Percentiles rank a stretch among this genome's conserved stretches.
Evolutionary conservation across 1,140 invertebrate species (phyloP).

Genomic region (Pogonus chalceus): DNA sequence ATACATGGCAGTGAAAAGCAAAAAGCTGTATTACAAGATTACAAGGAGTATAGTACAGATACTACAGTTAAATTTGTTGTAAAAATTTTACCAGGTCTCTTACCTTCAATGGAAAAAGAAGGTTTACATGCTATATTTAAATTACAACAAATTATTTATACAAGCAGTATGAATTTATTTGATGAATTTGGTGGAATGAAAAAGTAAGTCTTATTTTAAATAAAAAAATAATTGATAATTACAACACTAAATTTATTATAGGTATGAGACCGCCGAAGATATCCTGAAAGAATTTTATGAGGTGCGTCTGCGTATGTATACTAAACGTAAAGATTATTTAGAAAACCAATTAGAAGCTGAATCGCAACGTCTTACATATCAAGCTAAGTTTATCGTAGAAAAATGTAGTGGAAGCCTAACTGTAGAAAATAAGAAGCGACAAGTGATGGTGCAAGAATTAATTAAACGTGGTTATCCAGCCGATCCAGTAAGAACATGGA

Average conservation of each 20-base stretch:
- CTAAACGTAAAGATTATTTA: slow-evolving; percentile 77
- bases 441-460: slow-evolving; percentile 79
- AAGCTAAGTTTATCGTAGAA: slow-evolving; percentile 88
- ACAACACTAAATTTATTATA: slow-evolving; percentile 19
- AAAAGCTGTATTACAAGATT: slow-evolving; percentile 59
- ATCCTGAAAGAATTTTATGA: slow-evolving; percentile 78
- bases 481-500: slow-evolving; percentile 93
- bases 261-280: slow-evolving; percentile 58
- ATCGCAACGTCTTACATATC: slow-evolving; percentile 73
- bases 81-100: slow-evolving; percentile 64
- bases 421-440: slow-evolving; percentile 88
- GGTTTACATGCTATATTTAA: slow-evolving; percentile 92
- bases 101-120: slow-evolving; percentile 59
- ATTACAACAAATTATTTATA: slow-evolving; percentile 64
- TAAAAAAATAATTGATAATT: neutral
- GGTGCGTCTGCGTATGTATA: slow-evolving; percentile 68
- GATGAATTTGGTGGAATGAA: slow-evolving; percentile 75
- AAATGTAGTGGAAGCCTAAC: slow-evolving; percentile 85
- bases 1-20: slow-evolving; percentile 63
- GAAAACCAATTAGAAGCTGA: slow-evolving; percentile 85
- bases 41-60: slow-evolving; percentile 87
- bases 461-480: slow-evolving; percentile 75
- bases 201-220: slow-evolving; percentile 39
- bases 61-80: slow-evolving; percentile 84
- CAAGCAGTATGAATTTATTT: slow-evolving; percentile 82